Base-by-base conservation (phyloP, 2,888 invertebrate species). In the Euplagia quadripunctaria region DNA sequence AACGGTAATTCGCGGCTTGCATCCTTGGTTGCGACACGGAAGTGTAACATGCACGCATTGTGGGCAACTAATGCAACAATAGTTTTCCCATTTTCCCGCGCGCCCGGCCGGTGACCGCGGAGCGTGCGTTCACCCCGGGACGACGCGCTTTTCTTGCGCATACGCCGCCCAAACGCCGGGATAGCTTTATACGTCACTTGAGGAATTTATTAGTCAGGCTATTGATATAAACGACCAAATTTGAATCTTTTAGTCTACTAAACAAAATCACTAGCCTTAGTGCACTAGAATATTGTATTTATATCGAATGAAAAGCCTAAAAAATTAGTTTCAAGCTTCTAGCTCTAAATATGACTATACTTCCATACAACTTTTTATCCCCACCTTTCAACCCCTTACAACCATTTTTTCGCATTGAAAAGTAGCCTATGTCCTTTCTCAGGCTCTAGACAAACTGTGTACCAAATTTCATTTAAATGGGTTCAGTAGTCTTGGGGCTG, bases 31-130 rank as follows among this genome's bases (percentile, higher is more conserved):
- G 77, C 78, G 77, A 84, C 74, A 80, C 84, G 84, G 84, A 84
- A 84, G 84, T 71, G 64, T 72, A 81, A 74, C 76, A 85, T 87
- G 79, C 87, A 88, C 89, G 91, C 91, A 91, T 92, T 92, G 91
- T 92, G 90, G 85, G 78, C 82, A 85, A 89, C 91, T 88, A 91
- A 83, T 70, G 81, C 82, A 86, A 90, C 91, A 89, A 92, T 91
- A 90, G 91, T 83, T 92, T 92, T 91, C 91, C 91, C 90, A 90
- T 91, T 91, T 91, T 88, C 91, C 88, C 86, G 84, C 82, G 85
- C 72, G 88, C 78, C 89, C 89, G 92, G 89, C 88, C 92, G 91
- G 89, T 92, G 92, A 92, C 92, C 92, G 88, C 89, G 83, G 83
- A 74, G 79, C 83, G 85, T 78, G 74, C 85, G 82, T 82, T 84